Base-by-base conservation (phyloP, 1,140 invertebrate genomes). In the Micrasema longulum region DNA sequence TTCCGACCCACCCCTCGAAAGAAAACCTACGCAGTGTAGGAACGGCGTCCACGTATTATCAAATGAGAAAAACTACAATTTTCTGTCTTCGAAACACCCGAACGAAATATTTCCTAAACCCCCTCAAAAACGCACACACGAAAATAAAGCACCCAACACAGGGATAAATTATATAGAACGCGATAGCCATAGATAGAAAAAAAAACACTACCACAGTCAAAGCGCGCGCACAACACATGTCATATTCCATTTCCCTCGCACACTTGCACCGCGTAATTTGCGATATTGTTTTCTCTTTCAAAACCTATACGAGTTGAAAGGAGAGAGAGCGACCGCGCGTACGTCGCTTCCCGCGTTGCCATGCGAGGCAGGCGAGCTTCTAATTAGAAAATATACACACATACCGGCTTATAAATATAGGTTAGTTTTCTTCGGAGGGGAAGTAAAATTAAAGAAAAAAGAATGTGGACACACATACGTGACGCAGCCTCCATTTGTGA, bases 341-440 rank as follows among this genome's bases (percentile, higher is more conserved):
- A 67, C 12, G 47, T 53, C 26, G n/a, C 16, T 47, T 55, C 52
- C 23, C 26, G n/a, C 55, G 69, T 74, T 68, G 69, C 73, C 65
- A 71, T 71, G 73, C 73, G 73, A 63, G 72, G n/a, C n/a, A n/a
- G 57, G 72, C 52, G 64, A 71, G 65, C 45, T 69, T 72, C 73
- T 75, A 75, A 75, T 75, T 75, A 75, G 73, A 72, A 75, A 75
- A 75, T 75, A 75, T 75, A 75, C 69, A 72, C 73, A 75, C 66
- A 75, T 38, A 69, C 70, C 66, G 69, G 60, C 69, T 72, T 75
- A 72, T 75, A 75, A 75, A 75, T 75, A 75, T 75, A 72, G 73
- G 73, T 75, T 75, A 75, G 73, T 69, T 71, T 70, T 41, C 26
- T 65, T 23, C 18, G 63, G 45, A 45, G 64, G 73, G 73, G 69